Conservation (phyloP, 2,888 invertebrate species). For the Drosophila cognata region DNA sequence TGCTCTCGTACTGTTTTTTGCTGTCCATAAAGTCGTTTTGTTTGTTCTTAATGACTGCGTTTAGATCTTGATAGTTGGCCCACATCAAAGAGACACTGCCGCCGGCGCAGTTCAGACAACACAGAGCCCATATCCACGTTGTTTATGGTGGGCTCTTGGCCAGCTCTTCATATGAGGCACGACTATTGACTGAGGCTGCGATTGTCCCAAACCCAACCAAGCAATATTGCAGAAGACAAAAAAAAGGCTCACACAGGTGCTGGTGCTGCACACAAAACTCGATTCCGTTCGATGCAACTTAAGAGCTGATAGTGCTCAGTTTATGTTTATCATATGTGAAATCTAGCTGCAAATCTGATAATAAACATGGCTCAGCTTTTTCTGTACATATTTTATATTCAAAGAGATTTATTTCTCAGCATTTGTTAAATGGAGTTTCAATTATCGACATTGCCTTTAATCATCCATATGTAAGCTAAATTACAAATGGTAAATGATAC, state of each 20-base stretch:
- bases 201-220: slow-evolving; percentile 23
- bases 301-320: slow-evolving; percentile 21
- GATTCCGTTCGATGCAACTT: slow-evolving; percentile 27
- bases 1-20: slow-evolving; percentile 61
- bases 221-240: slow-evolving; percentile 3
- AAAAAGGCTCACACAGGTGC: slow-evolving; percentile 38
- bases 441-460: not conserved
- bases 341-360: slow-evolving; percentile 28
- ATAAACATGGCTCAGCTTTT: slow-evolving; percentile 4
- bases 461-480: not conserved
- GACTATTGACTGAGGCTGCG: slow-evolving; percentile 37
- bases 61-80: slow-evolving; percentile 81
- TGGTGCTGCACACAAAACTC: slow-evolving; percentile 23
- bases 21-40: slow-evolving; percentile 82
- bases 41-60: slow-evolving; percentile 82
- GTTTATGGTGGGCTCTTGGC: slow-evolving; percentile 64
- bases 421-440: not conserved
- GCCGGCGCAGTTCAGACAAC: slow-evolving; percentile 56
- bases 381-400: not conserved
- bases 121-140: slow-evolving; percentile 56
- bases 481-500: not conserved
- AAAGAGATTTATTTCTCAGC: not conserved
- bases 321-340: slow-evolving; percentile 41
- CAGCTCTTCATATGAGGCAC: slow-evolving; percentile 55
- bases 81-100: slow-evolving; percentile 75